A percentile compares a stretch with the other conserved stretches of the same genome.
phyloP scores from a whole-genome alignment of 2,113 vertebrate species.

The Enhydra lutris region DNA sequence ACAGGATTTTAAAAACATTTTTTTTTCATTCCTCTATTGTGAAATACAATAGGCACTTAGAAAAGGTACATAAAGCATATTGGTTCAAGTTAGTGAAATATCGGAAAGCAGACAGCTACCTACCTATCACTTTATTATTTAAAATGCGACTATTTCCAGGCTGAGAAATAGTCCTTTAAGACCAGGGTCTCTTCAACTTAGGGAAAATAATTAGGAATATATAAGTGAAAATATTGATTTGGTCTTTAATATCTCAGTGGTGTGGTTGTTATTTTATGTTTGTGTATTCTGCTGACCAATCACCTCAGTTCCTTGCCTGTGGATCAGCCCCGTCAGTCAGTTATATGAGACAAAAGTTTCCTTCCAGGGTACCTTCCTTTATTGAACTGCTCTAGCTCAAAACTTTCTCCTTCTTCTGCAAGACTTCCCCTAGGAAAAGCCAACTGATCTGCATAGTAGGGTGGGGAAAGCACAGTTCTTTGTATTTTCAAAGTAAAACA shows the following conservation, averaged over 20 bases:
- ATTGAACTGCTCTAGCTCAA: not conserved
- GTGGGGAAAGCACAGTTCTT: not conserved
- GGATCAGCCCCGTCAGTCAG: not conserved
- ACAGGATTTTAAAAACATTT: not conserved
- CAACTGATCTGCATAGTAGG: not conserved
- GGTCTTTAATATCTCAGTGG: not conserved
- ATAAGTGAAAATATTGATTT: constrained; percentile 29
- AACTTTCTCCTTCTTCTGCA: not conserved
- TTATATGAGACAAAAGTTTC: constrained; percentile 19
- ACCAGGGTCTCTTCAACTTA: not conserved
- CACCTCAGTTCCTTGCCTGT: not conserved
- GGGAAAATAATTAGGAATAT: constrained; percentile 31
- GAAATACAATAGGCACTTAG: constrained; percentile 3
- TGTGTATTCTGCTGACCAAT: not conserved
- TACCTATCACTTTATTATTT: constrained; percentile 11
- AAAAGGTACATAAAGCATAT: constrained; percentile 32
- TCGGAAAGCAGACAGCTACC: not conserved
- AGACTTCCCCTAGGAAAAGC: not conserved
- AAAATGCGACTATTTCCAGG: not conserved
- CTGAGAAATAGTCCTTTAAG: not conserved
- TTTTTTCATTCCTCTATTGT: not conserved
- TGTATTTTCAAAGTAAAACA: not conserved
- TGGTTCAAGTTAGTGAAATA: constrained; percentile 28
- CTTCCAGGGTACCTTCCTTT: not conserved
- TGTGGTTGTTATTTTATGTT: not conserved